Conservation (phyloP, 2,113 vertebrate species). For the Eptesicus fuscus region DNA sequence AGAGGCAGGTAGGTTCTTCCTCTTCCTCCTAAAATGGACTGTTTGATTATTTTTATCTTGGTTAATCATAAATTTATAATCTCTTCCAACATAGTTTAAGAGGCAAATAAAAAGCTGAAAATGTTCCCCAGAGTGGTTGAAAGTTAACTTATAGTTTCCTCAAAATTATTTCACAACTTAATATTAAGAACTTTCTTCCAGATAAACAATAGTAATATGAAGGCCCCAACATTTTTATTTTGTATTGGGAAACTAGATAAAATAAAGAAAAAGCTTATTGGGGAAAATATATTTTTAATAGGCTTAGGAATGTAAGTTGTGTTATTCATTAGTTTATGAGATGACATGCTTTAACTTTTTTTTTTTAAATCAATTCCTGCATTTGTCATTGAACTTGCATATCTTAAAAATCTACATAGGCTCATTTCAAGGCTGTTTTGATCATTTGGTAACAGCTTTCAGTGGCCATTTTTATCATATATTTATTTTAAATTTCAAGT, state of each 20-base stretch:
- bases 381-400: neutral
- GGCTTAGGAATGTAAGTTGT: neutral
- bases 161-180: neutral
- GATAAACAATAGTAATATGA: neutral
- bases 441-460: slow-evolving; percentile 2
- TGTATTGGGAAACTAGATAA: neutral
- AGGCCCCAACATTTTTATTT: neutral
- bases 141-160: slow-evolving; percentile 1
- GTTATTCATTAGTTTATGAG: neutral
- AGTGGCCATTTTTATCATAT: neutral
- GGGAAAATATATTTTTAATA: neutral
- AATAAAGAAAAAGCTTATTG: neutral
- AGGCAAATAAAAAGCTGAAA: neutral
- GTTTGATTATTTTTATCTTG: slow-evolving; percentile 32
- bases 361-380: neutral
- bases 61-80: neutral
- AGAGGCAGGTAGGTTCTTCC: neutral
- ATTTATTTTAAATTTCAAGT: neutral
- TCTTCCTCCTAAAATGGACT: neutral
- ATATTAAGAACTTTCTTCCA: neutral
- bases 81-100: neutral
- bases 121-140: neutral
- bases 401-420: neutral
- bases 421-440: neutral
- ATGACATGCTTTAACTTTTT: neutral